Base-by-base conservation (phyloP, 1,140 invertebrate species). In the Bombus terrestris region DNA sequence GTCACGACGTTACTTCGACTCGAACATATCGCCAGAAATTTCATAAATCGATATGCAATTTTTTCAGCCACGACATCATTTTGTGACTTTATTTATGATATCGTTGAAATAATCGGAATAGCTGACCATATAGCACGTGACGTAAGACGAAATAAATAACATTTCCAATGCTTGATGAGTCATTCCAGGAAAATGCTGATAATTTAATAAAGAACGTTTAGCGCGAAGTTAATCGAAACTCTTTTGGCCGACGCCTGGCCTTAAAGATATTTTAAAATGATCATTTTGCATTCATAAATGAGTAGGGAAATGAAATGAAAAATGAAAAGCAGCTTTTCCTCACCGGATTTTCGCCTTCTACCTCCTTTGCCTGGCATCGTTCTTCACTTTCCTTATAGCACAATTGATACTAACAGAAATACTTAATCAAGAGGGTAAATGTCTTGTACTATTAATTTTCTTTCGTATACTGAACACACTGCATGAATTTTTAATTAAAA, bases 341-440 rank as follows among this genome's bases (percentile, higher is more conserved):
- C 88, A 95, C 95, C 93, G 88, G 89, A 93, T 88, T 93, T 95
- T 92, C 92, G 92, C 89, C 88, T 93, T 91, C 92, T 94, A 74
- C 92, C 88, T 68, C 93, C 91, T 93, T 95, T 95, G 80, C 93
- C 94, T 91, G 94, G 94, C 94, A 95, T 95, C 85, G 86, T 94
- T 87, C 74, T 88, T 86, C 88, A 89, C 86, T 84, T 92, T 91
- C 86, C 85, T 92, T 93, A 92, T 93, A 93, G 89, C 93, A 94
- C 93, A 94, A 95, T 93, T 93, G 82, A 78, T 91, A 93, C 91
- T 94, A 94, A 90, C 32, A 62, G 75, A 89, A 91, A 92, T 92
- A 89, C 92, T 93, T 92, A 93, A 95, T 95, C 95, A 95, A 94
- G 94, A 95, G 88, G 94, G 95, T 92, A 95, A 95, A 95, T 95